These are phyloP conservation scores for Troglohyphantes excavatus DNA, from an alignment of 2,888 invertebrate species.

Conservation along the genomic window DNA sequence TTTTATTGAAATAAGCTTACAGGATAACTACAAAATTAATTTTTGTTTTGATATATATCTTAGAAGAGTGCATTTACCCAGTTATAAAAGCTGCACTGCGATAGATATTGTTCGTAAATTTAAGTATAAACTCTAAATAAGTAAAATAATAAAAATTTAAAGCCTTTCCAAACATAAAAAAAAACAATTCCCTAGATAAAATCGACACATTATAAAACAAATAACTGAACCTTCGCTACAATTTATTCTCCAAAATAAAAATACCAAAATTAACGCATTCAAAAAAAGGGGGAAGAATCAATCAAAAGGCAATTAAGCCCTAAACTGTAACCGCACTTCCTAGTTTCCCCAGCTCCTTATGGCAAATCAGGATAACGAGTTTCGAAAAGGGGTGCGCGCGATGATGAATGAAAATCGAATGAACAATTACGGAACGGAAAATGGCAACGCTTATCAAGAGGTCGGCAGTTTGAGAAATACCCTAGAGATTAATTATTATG, in stretches of 20 bases:
- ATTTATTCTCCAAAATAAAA: neutral
- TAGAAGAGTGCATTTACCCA: too few species aligned
- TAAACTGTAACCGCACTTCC: constrained; percentile 17
- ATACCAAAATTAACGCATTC: neutral
- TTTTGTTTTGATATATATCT: too few species aligned
- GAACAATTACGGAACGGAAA: constrained; percentile 50
- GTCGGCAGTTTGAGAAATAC: constrained; percentile 20
- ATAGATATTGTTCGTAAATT: too few species aligned
- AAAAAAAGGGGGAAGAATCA: neutral
- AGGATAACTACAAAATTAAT: too few species aligned
- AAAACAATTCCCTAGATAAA: too few species aligned
- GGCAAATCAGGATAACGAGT: neutral
- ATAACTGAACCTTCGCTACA: neutral
- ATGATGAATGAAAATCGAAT: constrained; percentile 54
- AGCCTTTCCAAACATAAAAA: too few species aligned
- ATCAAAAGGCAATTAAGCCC: constrained; percentile 16
- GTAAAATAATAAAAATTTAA: too few species aligned
- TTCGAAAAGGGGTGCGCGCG: neutral
- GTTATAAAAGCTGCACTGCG: too few species aligned
- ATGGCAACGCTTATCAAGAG: constrained; percentile 41
- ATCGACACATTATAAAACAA: too few species aligned
- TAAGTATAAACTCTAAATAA: too few species aligned
- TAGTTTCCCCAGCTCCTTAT: neutral
- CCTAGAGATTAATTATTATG: constrained; percentile 28
- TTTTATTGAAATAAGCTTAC: too few species aligned